These are phyloP conservation scores for Thera britannica DNA, from an alignment of 2,888 invertebrate genomes.

Conservation along the genomic window DNA sequence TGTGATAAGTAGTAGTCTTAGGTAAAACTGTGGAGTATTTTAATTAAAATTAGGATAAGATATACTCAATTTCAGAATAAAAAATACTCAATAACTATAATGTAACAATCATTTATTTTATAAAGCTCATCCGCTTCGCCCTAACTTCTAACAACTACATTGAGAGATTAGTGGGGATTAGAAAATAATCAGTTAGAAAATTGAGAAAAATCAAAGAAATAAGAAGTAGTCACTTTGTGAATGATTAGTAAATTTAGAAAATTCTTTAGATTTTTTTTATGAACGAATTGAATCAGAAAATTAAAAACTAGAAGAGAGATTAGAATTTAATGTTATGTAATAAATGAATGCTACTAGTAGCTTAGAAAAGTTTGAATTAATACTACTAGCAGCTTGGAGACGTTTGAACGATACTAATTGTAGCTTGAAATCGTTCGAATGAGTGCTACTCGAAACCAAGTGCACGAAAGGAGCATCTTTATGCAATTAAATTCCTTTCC, in stretches of 20 bases:
- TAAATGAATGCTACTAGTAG: background rate
- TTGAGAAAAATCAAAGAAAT: background rate
- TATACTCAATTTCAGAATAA: constrained; percentile 48
- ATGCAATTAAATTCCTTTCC: no score
- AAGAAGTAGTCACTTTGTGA: background rate
- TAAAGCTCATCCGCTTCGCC: constrained; percentile 82
- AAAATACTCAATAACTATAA: constrained; percentile 57
- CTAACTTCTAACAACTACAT: constrained; percentile 75
- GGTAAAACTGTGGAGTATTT: constrained; percentile 9
- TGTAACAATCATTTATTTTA: constrained; percentile 63
- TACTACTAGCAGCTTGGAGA: background rate
- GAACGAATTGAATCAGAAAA: background rate
- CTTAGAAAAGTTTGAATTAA: background rate
- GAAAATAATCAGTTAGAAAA: background rate
- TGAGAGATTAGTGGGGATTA: constrained; percentile 22
- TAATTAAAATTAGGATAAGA: constrained; percentile 25
- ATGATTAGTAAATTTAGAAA: background rate
- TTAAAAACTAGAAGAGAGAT: background rate
- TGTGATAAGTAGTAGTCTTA: background rate
- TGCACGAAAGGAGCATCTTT: no score
- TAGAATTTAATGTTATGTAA: background rate
- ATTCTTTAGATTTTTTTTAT: background rate
- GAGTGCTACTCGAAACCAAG: no score
- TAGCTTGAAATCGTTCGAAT: no score
- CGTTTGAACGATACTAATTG: background rate